A percentile compares a stretch with the other conserved stretches of the same genome.
Evolutionary conservation across 2,888 invertebrate species (phyloP).

Genomic region (Octodonta nipae): DNA sequence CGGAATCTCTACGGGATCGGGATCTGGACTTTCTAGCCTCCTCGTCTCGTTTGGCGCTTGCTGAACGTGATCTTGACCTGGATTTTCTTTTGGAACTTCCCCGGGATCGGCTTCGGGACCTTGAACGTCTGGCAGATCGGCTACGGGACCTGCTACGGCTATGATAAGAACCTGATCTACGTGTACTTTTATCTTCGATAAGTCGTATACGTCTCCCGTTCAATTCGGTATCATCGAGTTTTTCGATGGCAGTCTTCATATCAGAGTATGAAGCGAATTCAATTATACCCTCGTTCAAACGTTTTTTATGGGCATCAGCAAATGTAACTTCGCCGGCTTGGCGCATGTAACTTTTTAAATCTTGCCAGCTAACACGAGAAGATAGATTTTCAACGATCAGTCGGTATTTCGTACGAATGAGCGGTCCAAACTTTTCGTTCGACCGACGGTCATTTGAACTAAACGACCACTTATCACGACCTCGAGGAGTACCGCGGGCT

Average conservation of each 20-base stretch:
- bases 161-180: slow-evolving; percentile 35
- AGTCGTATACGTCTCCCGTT: slow-evolving; percentile 88
- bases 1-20: no score
- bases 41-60: slow-evolving; percentile 28
- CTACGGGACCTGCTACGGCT: slow-evolving; percentile 35
- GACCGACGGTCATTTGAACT: slow-evolving; percentile 27
- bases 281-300: slow-evolving; percentile 89
- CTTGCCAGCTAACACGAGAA: slow-evolving; percentile 97
- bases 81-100: slow-evolving; percentile 28
- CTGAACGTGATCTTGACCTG: slow-evolving; percentile 29
- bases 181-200: slow-evolving; percentile 70
- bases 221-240: slow-evolving; percentile 89
- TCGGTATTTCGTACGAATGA: slow-evolving; percentile 93
- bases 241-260: slow-evolving; percentile 92
- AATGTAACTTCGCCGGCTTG: slow-evolving; percentile 98
- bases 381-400: slow-evolving; percentile 95
- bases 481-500: slow-evolving; percentile 58
- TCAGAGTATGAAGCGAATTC: slow-evolving; percentile 92
- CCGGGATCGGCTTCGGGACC: slow-evolving; percentile 19
- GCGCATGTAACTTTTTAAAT: slow-evolving; percentile 98
- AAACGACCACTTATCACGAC: slow-evolving; percentile 42
- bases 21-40: no score
- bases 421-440: slow-evolving; percentile 71
- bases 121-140: slow-evolving; percentile 39
- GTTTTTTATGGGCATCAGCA: slow-evolving; percentile 93